These are phyloP conservation scores for Platynereis dumerilii DNA, from an alignment of 2,888 invertebrate genomes.

Conservation along the genomic window DNA sequence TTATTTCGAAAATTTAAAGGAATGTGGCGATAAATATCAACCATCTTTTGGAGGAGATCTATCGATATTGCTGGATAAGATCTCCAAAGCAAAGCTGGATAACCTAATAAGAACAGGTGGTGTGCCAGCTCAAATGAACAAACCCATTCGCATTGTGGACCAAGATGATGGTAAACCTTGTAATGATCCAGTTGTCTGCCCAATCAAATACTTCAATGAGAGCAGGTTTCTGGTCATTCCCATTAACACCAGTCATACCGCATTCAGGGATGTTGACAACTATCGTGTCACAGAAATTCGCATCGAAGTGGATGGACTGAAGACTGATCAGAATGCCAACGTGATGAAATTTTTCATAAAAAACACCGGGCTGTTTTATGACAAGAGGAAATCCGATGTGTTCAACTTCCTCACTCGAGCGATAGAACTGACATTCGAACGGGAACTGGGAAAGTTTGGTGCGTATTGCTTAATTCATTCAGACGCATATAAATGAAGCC, in stretches of 20 bases:
- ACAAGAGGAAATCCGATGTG: too few relatives aligned
- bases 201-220: conserved; percentile 17
- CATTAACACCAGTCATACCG: conserved; percentile 11
- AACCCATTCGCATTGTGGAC: background rate
- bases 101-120: background rate
- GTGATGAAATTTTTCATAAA: too few relatives aligned
- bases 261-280: background rate
- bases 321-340: too few relatives aligned
- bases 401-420: too few relatives aligned
- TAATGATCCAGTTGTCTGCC: conserved; percentile 9
- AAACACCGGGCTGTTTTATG: too few relatives aligned
- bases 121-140: background rate
- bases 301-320: too few relatives aligned
- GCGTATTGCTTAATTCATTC: too few relatives aligned
- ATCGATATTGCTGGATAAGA: conserved; percentile 10
- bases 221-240: conserved; percentile 9
- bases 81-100: conserved; percentile 14
- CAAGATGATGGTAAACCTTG: conserved; percentile 3
- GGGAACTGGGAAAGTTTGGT: too few relatives aligned
- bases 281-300: background rate
- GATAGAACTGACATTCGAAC: too few relatives aligned
- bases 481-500: too few relatives aligned
- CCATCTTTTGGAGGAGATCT: conserved; percentile 18
- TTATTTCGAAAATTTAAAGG: conserved; percentile 19
- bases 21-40: conserved; percentile 4